Evolutionary conservation across 2,797 vertebrate species (phyloP).

Genomic region (Dendrocincla fuliginosa): DNA sequence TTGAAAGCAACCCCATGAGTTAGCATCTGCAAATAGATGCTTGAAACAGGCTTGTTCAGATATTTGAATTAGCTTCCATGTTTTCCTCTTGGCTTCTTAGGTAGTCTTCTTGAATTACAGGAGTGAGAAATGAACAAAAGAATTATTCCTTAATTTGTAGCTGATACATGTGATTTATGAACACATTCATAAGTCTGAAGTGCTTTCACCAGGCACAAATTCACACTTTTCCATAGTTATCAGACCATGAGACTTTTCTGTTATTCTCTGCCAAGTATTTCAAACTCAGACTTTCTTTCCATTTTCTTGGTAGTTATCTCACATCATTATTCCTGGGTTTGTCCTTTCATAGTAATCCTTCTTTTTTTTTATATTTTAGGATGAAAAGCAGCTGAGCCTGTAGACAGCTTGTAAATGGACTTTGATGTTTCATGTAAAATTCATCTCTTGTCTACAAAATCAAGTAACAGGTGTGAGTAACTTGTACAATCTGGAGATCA

Average conservation of each 20-base stretch:
- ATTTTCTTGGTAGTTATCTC: not conserved
- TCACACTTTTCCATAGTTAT: not conserved
- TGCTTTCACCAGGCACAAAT: not conserved
- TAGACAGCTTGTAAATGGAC: not conserved
- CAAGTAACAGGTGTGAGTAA: not conserved
- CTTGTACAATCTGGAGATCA: not conserved
- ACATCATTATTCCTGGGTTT: not conserved
- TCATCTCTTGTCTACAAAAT: not conserved
- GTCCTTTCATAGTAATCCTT: not conserved
- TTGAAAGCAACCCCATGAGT: not conserved
- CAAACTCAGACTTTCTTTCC: not conserved
- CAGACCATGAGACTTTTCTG: not conserved
- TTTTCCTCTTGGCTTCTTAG: not conserved
- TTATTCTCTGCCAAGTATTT: not conserved
- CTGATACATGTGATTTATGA: not conserved
- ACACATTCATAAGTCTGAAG: not conserved
- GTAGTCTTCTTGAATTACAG: not conserved
- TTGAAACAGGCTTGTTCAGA: not conserved
- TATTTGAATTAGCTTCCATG: not conserved
- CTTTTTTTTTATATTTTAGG: not conserved
- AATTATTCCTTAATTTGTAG: not conserved
- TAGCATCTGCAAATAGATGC: not conserved
- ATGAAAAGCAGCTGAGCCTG: not conserved
- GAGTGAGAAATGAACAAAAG: not conserved
- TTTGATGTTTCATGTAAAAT: not conserved